Conservation (phyloP, 2,113 vertebrate species). For the Epinephelus cyanopodus region DNA sequence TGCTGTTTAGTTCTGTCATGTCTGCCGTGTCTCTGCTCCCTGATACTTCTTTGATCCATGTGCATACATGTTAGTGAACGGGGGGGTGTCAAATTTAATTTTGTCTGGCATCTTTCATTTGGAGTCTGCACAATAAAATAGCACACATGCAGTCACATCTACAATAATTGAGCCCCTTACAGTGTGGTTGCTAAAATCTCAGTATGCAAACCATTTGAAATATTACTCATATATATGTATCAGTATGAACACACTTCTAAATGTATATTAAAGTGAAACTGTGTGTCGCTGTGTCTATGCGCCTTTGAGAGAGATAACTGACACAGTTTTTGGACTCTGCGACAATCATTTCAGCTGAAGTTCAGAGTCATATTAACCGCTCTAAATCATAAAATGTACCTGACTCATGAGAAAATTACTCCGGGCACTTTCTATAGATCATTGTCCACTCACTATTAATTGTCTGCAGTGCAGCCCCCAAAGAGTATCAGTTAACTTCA, state of each 20-base stretch:
- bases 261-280: slow-evolving; percentile 2
- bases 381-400: slow-evolving; percentile 65
- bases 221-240: not conserved
- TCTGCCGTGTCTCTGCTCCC: not conserved
- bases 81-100: not conserved
- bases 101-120: not conserved
- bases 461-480: slow-evolving; percentile 22
- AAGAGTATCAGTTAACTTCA: slow-evolving; percentile 32
- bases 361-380: slow-evolving; percentile 39
- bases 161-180: no score
- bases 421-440: slow-evolving; percentile 50
- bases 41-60: not conserved
- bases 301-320: slow-evolving; percentile 20
- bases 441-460: slow-evolving; percentile 56
- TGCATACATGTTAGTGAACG: not conserved
- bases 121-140: not conserved
- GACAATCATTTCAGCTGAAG: slow-evolving; percentile 48
- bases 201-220: not conserved
- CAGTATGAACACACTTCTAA: not conserved
- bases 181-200: not conserved
- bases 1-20: not conserved
- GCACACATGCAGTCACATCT: not conserved
- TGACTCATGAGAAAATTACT: slow-evolving; percentile 56
- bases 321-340: slow-evolving; percentile 27
- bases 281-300: not conserved